Evolutionary conservation across 2,113 vertebrate species (phyloP).

Genomic region (Xerus inauris): DNA sequence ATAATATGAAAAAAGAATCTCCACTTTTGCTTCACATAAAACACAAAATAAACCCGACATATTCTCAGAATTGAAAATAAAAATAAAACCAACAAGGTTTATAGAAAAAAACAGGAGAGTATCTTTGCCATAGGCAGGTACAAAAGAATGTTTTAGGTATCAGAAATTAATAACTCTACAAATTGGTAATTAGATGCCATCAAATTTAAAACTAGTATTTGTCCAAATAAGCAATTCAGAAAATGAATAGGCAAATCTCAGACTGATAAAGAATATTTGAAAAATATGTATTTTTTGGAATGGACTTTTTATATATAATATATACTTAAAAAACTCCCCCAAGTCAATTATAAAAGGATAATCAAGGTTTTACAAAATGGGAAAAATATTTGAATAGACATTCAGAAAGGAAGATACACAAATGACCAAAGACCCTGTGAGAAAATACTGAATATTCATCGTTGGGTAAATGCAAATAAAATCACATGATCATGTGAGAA

Average conservation of each 20-base stretch:
- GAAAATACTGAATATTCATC: not conserved
- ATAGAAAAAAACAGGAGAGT: not conserved
- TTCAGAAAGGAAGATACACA: not conserved
- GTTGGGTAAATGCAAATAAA: not conserved
- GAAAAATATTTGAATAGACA: constrained; percentile 5
- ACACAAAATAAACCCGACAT: not conserved
- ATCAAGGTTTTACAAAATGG: not conserved
- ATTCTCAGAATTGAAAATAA: not conserved
- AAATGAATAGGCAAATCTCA: not conserved
- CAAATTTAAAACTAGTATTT: not conserved
- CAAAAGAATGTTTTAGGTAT: not conserved
- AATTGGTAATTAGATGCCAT: not conserved
- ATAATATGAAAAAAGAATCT: not conserved
- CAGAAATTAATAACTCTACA: not conserved
- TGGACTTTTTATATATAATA: not conserved
- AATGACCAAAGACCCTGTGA: not conserved
- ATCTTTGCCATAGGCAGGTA: not conserved
- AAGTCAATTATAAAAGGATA: not conserved
- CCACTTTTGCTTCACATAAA: not conserved
- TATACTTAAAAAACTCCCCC: not conserved
- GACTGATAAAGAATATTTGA: not conserved
- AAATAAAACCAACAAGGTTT: not conserved
- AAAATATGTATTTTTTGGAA: not conserved
- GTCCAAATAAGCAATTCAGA: not conserved
- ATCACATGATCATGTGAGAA: not conserved